A percentile compares a stretch with the other conserved stretches of the same genome.
Evolutionary conservation across 2,113 vertebrate genomes (phyloP).

Genomic region (Chloropsis cyanopogon): DNA sequence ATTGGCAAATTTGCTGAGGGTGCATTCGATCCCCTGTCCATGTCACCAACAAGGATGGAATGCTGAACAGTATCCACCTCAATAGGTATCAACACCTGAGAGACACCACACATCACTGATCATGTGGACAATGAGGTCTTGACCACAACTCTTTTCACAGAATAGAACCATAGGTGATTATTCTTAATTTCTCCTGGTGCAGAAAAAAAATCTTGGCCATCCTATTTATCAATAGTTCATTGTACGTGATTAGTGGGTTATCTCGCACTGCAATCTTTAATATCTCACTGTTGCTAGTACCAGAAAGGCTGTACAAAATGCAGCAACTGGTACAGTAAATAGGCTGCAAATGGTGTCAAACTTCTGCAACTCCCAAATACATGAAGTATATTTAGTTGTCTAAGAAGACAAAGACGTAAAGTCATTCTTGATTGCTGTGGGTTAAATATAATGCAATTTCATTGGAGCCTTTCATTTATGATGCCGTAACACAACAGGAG

Average conservation of each 20-base stretch:
- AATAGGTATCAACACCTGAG: background rate
- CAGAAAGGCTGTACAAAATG: background rate
- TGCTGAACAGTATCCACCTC: background rate
- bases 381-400: background rate
- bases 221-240: background rate
- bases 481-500: background rate
- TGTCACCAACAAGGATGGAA: background rate
- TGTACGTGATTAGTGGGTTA: background rate
- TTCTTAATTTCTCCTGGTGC: background rate
- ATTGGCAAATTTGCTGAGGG: background rate
- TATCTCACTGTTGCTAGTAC: background rate
- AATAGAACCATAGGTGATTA: background rate
- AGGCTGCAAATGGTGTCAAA: background rate
- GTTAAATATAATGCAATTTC: background rate
- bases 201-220: background rate
- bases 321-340: background rate
- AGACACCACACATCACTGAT: too few species aligned
- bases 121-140: background rate
- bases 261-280: background rate
- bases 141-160: background rate
- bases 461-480: background rate
- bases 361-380: background rate
- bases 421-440: background rate
- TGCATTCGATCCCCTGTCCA: rapidly evolving
- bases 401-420: background rate